Percentiles rank a stretch among this genome's conserved stretches.
Evolutionary conservation across 2,797 vertebrate genomes (phyloP).

Genomic region (Ispidina picta): DNA sequence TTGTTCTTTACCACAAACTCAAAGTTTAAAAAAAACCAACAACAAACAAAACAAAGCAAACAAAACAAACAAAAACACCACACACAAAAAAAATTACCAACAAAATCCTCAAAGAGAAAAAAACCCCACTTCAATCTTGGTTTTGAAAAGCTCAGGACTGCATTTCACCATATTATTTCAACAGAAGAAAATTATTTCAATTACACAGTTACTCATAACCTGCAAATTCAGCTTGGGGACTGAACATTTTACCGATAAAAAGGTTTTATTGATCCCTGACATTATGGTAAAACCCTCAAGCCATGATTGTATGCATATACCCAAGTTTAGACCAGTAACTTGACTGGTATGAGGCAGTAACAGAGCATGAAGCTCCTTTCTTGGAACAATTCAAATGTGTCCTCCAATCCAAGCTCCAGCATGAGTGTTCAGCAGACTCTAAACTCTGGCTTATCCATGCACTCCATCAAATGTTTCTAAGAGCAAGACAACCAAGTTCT

Average conservation of each 20-base stretch:
- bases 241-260: not conserved
- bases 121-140: not conserved
- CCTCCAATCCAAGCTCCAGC: not conserved
- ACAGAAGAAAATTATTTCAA: not conserved
- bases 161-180: not conserved
- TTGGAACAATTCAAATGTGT: not conserved
- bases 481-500: not conserved
- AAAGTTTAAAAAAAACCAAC: not conserved
- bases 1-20: not conserved
- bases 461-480: accelerated
- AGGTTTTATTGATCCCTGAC: not conserved
- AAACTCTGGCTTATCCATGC: accelerated
- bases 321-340: not conserved
- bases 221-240: not conserved
- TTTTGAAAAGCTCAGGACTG: not conserved
- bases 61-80: no score
- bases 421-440: not conserved
- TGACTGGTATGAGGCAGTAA: not conserved
- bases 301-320: accelerated
- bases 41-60: no score
- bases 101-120: not conserved
- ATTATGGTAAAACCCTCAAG: not conserved
- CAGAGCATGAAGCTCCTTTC: not conserved
- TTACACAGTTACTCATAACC: not conserved
- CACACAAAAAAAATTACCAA: no score